Evolutionary conservation across 2,113 vertebrate species (phyloP).

Genomic region (Salvelinus namaycush): DNA sequence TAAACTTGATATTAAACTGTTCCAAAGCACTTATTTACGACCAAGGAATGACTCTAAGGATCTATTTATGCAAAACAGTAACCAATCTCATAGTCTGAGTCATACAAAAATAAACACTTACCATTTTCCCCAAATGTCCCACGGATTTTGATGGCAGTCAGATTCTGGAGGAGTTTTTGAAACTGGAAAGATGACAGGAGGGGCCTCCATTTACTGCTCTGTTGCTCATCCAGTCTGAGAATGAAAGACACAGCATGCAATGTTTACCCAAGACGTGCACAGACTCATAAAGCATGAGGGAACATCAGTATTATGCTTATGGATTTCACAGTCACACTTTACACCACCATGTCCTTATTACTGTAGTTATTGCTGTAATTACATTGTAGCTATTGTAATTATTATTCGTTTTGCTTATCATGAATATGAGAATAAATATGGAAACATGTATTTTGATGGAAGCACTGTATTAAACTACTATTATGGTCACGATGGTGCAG

Average conservation of each 20-base stretch:
- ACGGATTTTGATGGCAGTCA: constrained; percentile 86
- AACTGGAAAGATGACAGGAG: constrained; percentile 81
- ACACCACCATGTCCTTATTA: not conserved
- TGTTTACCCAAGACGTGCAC: not conserved
- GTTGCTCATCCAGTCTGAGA: constrained; percentile 82
- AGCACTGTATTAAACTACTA: not conserved
- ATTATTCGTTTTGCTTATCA: no score
- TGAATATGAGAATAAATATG: not conserved
- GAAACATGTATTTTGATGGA: not conserved
- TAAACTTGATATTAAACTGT: no score
- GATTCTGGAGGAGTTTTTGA: constrained; percentile 83
- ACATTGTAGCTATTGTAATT: no score
- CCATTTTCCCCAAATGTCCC: constrained; percentile 88
- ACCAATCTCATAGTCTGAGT: not conserved
- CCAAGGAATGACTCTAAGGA: no score
- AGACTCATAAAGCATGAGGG: no score
- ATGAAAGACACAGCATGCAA: not conserved
- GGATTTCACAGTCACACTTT: no score
- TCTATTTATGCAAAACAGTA: not conserved
- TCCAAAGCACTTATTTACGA: no score
- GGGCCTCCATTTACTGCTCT: constrained; percentile 82
- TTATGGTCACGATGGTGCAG: not conserved
- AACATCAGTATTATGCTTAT: no score
- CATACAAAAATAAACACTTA: constrained; percentile 59
- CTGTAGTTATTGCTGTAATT: no score